These are phyloP conservation scores for Agrochola lota DNA, from an alignment of 2,888 invertebrate genomes.

Conservation along the genomic window DNA sequence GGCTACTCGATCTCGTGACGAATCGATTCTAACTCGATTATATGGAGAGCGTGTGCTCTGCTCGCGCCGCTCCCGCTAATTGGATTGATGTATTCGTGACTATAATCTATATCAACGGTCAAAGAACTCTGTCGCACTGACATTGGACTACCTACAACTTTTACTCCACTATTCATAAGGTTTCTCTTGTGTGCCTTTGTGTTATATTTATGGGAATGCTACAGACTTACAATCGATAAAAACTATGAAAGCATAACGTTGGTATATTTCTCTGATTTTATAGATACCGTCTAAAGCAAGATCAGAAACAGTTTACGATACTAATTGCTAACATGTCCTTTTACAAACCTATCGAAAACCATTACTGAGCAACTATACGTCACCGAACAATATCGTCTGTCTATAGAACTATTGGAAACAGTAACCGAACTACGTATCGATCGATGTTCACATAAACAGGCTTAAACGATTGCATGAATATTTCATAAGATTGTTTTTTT, in stretches of 20 bases:
- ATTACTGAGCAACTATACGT: background rate
- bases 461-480: background rate
- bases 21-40: conserved; percentile 83
- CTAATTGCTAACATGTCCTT: background rate
- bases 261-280: background rate
- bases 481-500: background rate
- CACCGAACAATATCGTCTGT: background rate
- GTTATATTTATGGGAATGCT: conserved; percentile 11
- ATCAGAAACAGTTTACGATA: background rate
- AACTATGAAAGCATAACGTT: background rate
- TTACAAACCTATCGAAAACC: background rate
- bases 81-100: conserved; percentile 65
- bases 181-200: conserved; percentile 34
- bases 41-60: conserved; percentile 60
- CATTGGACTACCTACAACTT: conserved; percentile 64
- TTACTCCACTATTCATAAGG: conserved; percentile 55
- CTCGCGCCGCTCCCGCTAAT: conserved; percentile 63
- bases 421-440: background rate
- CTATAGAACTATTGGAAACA: background rate
- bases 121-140: conserved; percentile 68
- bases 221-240: conserved; percentile 7
- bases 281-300: background rate
- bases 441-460: background rate
- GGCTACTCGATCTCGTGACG: conserved; percentile 72
- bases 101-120: conserved; percentile 60